phyloP scores from a whole-genome alignment of 1,140 invertebrate species.

The Heliconius himera region DNA sequence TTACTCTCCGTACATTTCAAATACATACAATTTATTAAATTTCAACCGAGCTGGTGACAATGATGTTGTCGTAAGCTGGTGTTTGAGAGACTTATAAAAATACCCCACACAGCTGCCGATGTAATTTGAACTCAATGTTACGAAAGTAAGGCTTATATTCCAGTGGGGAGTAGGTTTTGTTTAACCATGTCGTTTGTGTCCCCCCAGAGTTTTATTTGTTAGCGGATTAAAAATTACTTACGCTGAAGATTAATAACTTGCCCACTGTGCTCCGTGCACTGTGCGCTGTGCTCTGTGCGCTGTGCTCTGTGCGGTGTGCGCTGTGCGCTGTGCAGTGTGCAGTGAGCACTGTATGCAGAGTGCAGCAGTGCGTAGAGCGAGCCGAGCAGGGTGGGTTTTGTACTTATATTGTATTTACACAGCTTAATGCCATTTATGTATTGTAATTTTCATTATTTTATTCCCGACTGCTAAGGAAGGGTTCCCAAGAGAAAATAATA shows the following conservation, averaged over 20 bases:
- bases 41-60: slow-evolving; percentile 12
- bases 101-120: neutral
- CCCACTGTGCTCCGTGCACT: neutral
- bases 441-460: neutral
- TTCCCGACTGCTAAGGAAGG: too few species aligned
- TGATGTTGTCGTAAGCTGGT: slow-evolving; percentile 20
- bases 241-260: slow-evolving; percentile 10
- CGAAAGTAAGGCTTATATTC: neutral
- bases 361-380: neutral
- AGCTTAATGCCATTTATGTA: neutral
- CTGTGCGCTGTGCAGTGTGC: neutral
- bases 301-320: neutral
- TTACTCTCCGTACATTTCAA: neutral
- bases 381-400: neutral
- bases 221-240: slow-evolving; percentile 26
- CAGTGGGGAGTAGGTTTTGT: neutral
- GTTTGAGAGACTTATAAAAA: neutral
- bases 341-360: neutral
- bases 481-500: too few species aligned
- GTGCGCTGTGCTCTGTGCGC: neutral
- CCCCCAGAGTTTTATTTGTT: slow-evolving; percentile 24
- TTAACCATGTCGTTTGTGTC: slow-evolving; percentile 9
- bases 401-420: neutral
- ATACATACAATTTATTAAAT: neutral
- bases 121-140: slow-evolving; percentile 1